Evolutionary conservation across 2,888 invertebrate genomes (phyloP).

Genomic region (Biston betularia): DNA sequence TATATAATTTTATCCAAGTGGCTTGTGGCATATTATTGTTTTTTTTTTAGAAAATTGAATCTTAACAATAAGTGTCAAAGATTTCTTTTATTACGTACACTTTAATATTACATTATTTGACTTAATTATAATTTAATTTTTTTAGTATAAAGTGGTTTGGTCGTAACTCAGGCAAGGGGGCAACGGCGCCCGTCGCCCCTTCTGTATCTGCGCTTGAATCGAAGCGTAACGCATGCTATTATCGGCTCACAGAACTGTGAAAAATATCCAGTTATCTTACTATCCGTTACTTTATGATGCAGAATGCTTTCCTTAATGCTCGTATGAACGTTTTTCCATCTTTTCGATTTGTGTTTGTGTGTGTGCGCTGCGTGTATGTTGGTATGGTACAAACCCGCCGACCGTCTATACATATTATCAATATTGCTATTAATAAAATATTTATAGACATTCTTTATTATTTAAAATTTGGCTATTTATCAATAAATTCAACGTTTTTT

Average conservation of each 20-base stretch:
- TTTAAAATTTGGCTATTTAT: not conserved
- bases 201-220: constrained; percentile 2
- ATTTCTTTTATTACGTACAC: no score
- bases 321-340: constrained; percentile 70
- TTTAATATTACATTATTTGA: no score
- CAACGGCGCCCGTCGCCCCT: no score
- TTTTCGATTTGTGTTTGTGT: constrained; percentile 65
- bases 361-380: constrained; percentile 68
- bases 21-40: no score
- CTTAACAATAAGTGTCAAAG: no score
- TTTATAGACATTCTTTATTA: not conserved
- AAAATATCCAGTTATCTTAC: constrained; percentile 41
- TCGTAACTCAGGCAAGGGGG: no score
- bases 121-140: no score
- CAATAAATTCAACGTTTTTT: no score
- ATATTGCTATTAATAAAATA: not conserved
- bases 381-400: constrained; percentile 74
- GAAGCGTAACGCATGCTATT: constrained; percentile 41
- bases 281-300: constrained; percentile 38
- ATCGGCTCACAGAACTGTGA: constrained; percentile 59
- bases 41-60: no score
- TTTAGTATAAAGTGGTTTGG: no score
- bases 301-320: constrained; percentile 75
- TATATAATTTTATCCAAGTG: no score
- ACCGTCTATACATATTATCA: constrained; percentile 52